These are phyloP conservation scores for Brachionus asplanchnoidis DNA, from an alignment of 1,140 invertebrate genomes.

Conservation along the genomic window DNA sequence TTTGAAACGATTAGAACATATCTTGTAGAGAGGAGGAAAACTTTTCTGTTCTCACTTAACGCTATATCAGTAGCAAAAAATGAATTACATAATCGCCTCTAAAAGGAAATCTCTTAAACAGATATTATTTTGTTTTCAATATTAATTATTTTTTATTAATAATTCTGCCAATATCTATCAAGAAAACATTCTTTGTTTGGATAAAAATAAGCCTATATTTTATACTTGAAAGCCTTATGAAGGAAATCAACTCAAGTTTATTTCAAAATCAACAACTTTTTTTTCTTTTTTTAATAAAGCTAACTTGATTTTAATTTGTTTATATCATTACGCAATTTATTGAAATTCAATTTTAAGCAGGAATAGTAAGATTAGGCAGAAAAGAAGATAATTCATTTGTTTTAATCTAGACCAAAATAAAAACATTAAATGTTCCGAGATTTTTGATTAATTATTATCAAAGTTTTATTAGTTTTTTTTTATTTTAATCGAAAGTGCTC, in stretches of 20 bases:
- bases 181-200: background rate
- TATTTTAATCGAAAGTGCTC: no score
- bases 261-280: background rate
- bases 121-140: background rate
- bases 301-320: background rate
- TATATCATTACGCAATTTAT: background rate
- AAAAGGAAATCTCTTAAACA: background rate
- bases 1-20: background rate
- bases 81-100: slow-evolving; percentile 9
- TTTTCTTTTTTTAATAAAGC: background rate
- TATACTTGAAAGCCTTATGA: background rate
- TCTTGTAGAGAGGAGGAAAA: background rate
- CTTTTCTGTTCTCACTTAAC: background rate
- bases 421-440: no score
- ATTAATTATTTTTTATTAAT: background rate
- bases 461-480: no score
- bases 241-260: background rate
- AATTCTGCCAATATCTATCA: background rate
- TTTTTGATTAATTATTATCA: no score
- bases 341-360: background rate
- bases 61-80: background rate
- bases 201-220: background rate
- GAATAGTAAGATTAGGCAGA: background rate
- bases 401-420: no score
- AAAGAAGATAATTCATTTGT: no score